Conservation (phyloP, 2,113 vertebrate genomes). For the Bagarius yarrelli region DNA sequence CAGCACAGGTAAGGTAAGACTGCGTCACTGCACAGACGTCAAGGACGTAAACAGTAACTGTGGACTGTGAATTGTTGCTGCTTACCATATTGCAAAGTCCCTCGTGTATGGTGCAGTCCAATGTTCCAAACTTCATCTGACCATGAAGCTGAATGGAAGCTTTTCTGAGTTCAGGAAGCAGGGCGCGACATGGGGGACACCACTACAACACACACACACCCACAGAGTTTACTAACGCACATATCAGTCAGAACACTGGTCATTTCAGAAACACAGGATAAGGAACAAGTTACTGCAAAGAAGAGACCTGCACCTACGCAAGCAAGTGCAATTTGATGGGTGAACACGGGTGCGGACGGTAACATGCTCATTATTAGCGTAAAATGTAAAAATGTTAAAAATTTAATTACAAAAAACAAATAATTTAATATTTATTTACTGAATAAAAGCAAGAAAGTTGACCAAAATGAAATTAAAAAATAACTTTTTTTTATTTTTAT, state of each 20-base stretch:
- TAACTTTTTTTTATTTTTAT: too few species aligned
- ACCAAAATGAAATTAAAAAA: too few species aligned
- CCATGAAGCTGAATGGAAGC: constrained; percentile 90
- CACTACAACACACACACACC: constrained; percentile 72
- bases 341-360: too few species aligned
- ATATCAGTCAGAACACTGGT: constrained; percentile 12
- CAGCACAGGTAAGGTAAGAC: too few species aligned
- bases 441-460: too few species aligned
- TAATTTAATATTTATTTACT: too few species aligned
- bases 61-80: neutral
- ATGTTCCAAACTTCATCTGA: constrained; percentile 90
- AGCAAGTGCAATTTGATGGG: too few species aligned
- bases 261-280: neutral
- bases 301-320: too few species aligned
- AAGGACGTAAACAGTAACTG: neutral
- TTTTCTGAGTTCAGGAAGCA: constrained; percentile 93
- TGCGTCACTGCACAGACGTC: neutral
- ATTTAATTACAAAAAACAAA: too few species aligned
- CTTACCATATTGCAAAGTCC: constrained; percentile 88
- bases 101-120: constrained; percentile 94
- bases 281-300: too few species aligned
- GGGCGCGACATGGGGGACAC: constrained; percentile 92
- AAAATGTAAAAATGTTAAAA: too few species aligned
- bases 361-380: too few species aligned
- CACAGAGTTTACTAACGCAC: constrained; percentile 22